Evolutionary conservation across 2,113 vertebrate genomes (phyloP).

Genomic region (Neolamprologus modestus): DNA sequence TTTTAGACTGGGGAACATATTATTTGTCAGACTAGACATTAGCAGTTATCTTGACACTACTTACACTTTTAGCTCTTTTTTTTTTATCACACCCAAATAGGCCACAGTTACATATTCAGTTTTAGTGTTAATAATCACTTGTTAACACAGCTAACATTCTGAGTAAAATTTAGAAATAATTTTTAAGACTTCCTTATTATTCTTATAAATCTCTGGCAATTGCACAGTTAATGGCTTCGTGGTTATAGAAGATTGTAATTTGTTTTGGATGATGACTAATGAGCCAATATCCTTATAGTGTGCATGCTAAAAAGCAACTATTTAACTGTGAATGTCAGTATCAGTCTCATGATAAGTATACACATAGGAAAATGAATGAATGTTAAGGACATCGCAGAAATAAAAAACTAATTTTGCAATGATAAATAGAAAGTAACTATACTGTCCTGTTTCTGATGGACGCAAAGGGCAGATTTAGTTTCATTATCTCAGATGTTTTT

Average conservation of each 20-base stretch:
- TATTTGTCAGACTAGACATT: neutral
- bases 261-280: neutral
- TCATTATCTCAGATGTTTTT: neutral
- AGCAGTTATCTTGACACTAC: neutral
- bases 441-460: neutral
- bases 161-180: neutral
- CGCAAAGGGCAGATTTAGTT: neutral
- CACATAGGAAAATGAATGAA: neutral
- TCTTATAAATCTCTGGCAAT: neutral
- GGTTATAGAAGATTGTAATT: neutral
- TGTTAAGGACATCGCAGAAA: neutral
- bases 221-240: neutral
- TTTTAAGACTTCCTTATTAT: neutral
- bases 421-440: neutral
- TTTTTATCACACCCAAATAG: neutral
- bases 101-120: neutral
- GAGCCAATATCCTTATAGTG: neutral
- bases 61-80: neutral
- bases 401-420: neutral
- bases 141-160: neutral
- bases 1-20: neutral
- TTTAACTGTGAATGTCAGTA: neutral
- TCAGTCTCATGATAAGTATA: neutral
- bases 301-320: neutral
- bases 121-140: neutral